Evolutionary conservation across 2,888 invertebrate species (phyloP).

Genomic region (Dryocosmus kuriphilus): DNA sequence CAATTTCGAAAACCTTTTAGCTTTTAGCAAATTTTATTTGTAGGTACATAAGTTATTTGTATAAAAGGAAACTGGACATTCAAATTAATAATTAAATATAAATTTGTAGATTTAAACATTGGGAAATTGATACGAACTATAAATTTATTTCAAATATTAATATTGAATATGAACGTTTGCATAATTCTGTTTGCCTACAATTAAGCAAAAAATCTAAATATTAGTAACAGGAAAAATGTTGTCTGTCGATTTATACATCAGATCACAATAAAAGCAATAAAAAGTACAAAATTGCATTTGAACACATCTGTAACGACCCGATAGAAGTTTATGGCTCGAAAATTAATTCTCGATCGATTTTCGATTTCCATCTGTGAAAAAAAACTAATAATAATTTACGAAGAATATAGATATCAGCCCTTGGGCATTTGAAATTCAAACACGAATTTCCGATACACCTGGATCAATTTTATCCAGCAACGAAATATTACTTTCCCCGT

Average conservation of each 20-base stretch:
- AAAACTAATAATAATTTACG: slow-evolving; percentile 19
- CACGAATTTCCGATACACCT: slow-evolving; percentile 20
- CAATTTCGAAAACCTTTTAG: not conserved
- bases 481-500: slow-evolving; percentile 10
- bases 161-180: not conserved
- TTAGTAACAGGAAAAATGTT: not conserved
- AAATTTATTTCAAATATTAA: not conserved
- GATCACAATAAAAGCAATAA: not conserved
- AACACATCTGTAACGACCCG: slow-evolving; percentile 10
- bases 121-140: not conserved
- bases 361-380: slow-evolving; percentile 13
- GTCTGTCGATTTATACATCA: not conserved
- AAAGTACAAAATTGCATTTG: not conserved
- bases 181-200: not conserved
- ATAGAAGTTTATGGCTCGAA: slow-evolving; percentile 18
- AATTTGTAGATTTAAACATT: no score
- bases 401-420: slow-evolving; percentile 14
- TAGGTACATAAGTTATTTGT: not conserved
- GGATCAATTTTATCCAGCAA: slow-evolving; percentile 15
- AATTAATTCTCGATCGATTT: slow-evolving; percentile 32
- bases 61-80: not conserved
- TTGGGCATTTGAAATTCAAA: slow-evolving; percentile 28
- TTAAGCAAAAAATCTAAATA: not conserved
- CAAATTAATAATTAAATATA: no score
- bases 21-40: not conserved